Evolutionary conservation across 2,888 invertebrate genomes (phyloP), one percentile per base, ranked within the genome.

Genomic region (Argyresthia goedartella): DNA sequence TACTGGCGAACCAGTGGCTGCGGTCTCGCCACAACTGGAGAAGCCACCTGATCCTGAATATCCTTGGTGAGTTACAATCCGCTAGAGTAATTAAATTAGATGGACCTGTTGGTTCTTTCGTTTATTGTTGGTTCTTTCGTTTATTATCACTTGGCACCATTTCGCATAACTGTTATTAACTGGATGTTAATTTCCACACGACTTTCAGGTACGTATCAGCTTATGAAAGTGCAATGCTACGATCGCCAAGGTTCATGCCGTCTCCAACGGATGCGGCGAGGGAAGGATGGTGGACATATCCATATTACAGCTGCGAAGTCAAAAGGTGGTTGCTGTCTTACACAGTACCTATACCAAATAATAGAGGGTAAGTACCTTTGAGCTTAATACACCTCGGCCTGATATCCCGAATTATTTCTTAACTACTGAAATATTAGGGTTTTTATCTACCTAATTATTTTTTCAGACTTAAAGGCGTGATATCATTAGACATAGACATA

Each of bases 211-310:
- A 90, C 66, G 91, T 89, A 56, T 90, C 91, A 60, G 89, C 91
- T 1, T 88, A 88, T 59, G 88, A 89, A 52, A 89, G 82, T 56
- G 89, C 90, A 54, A 81, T 87, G 15, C 77, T 91, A 44, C 85
- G 91, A 49, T 91, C 91, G n/a, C 89, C 91, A 15, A 92, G 91
- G 72, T 92, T 92, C 73, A 89, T 91, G 87, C 84, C 89, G 54
- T 87, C 89, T 33, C 89, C 90, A 50, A 89, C 90, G 13, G 87
- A 88, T n/a, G 89, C 89, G 52, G 89, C 89, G 56, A 88, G 85
- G 82, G 84, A 90, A 65, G 94, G 95, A 25, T 93, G 94, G 91
- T 96, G 96, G 96, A 96, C 95, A 14, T 92, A 90, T 65, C 96
- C 96, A 0, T 96, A 96, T 73, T 95, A 92, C 74, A 94, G 94